Evolutionary conservation across 2,888 invertebrate genomes (phyloP).

Genomic region (Conchocele bisecta): DNA sequence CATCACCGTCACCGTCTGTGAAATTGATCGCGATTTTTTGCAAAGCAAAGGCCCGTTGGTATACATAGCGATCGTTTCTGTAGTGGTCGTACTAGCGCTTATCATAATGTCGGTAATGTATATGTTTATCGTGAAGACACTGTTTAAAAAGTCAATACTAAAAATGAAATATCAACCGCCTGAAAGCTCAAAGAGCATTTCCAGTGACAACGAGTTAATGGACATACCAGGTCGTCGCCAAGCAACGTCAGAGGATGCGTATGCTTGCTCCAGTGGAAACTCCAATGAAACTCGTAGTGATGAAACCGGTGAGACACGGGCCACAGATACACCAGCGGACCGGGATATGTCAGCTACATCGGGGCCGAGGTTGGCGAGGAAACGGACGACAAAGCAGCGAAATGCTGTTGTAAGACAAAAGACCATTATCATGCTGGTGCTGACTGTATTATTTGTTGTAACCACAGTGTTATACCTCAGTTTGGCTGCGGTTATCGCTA

Average conservation of each 20-base stretch:
- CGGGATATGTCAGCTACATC: no score
- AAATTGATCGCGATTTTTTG: conserved; percentile 1
- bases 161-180: no score
- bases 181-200: no score
- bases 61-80: neutral
- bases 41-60: neutral
- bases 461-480: conserved; percentile 44
- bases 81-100: neutral
- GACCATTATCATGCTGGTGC: conserved; percentile 42
- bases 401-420: conserved; percentile 20
- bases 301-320: neutral
- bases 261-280: neutral
- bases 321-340: no score
- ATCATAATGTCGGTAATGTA: conserved; percentile 10
- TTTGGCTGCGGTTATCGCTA: conserved; percentile 38
- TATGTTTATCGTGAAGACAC: conserved; percentile 16
- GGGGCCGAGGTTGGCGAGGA: neutral
- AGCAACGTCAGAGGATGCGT: neutral
- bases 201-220: no score
- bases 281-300: neutral
- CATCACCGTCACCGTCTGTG: conserved; percentile 16
- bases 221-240: no score
- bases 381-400: neutral
- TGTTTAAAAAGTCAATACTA: conserved; percentile 6
- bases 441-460: conserved; percentile 41